Conservation (phyloP, 2,888 invertebrate species). For the Adelognathus sp. region DNA sequence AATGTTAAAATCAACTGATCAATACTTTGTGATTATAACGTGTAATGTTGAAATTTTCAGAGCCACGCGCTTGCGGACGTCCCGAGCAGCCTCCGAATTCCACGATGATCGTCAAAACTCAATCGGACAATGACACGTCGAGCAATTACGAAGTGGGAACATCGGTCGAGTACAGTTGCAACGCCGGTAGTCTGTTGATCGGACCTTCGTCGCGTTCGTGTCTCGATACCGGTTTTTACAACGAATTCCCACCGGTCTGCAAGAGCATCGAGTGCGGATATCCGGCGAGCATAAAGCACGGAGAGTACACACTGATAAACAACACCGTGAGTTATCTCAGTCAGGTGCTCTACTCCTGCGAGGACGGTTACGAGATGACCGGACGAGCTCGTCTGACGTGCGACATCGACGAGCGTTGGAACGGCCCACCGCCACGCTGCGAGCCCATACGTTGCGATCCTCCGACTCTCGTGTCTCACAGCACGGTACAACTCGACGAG, state of each 20-base stretch:
- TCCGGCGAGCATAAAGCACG: conserved; percentile 93
- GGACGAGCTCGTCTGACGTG: conserved; percentile 92
- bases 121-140: conserved; percentile 81
- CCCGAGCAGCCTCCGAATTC: conserved; percentile 97
- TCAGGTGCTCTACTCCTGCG: conserved; percentile 92
- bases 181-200: conserved; percentile 92
- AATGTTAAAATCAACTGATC: no score
- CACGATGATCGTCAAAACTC: conserved; percentile 85
- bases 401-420: conserved; percentile 96
- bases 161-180: conserved; percentile 92
- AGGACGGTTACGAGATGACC: conserved; percentile 92
- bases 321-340: conserved; percentile 94
- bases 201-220: conserved; percentile 93
- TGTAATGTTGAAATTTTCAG: conserved; percentile 80
- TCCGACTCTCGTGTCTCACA: conserved; percentile 72
- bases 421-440: conserved; percentile 95
- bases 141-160: conserved; percentile 89
- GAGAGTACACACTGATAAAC: conserved; percentile 90
- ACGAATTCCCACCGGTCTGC: conserved; percentile 96
- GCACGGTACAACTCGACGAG: conserved; percentile 73
- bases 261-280: conserved; percentile 95
- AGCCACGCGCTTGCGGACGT: conserved; percentile 94
- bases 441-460: conserved; percentile 82
- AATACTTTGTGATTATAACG: no score
- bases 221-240: conserved; percentile 95